Percentiles rank a stretch among this genome's conserved stretches.
Evolutionary conservation across 1,140 invertebrate species (phyloP).

Genomic region (Lepidurus arcticus): DNA sequence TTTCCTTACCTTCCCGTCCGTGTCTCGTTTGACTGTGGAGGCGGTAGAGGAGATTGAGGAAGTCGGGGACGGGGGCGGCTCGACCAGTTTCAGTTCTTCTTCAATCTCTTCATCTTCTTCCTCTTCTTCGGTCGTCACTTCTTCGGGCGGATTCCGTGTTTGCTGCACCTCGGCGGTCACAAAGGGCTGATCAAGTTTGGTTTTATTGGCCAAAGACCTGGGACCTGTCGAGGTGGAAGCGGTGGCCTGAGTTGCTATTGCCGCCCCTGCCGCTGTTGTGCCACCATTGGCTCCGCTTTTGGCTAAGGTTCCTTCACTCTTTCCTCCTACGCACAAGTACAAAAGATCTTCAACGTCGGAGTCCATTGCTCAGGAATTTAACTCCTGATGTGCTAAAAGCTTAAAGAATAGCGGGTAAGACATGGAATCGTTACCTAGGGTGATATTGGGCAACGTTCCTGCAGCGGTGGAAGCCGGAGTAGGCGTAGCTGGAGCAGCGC

Average conservation of each 20-base stretch:
- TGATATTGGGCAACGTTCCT: conserved; percentile 32
- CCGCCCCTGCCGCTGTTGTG: background rate
- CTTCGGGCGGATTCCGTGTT: conserved; percentile 34
- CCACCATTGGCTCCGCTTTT: background rate
- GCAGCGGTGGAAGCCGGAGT: conserved; percentile 34
- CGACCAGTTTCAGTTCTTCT: background rate
- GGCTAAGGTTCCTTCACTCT: background rate
- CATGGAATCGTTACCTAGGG: background rate
- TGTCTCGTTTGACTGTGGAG: conserved; percentile 33
- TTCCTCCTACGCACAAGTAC: background rate
- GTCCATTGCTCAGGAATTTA: background rate
- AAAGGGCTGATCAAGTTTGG: conserved; percentile 20
- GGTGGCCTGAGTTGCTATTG: background rate
- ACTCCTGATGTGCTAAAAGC: background rate
- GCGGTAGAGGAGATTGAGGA: conserved; percentile 18
- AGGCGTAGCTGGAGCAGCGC: conserved; percentile 30
- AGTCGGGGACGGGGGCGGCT: conserved; percentile 8
- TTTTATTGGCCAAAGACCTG: background rate
- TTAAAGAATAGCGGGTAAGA: background rate
- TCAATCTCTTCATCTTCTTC: background rate
- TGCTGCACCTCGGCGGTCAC: conserved; percentile 35
- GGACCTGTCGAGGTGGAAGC: background rate
- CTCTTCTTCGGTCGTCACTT: conserved; percentile 12
- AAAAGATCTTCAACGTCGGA: background rate
- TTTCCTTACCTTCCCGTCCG: background rate